phyloP scores from a whole-genome alignment of 2,888 invertebrate genomes.

The Drosophila eohydei region DNA sequence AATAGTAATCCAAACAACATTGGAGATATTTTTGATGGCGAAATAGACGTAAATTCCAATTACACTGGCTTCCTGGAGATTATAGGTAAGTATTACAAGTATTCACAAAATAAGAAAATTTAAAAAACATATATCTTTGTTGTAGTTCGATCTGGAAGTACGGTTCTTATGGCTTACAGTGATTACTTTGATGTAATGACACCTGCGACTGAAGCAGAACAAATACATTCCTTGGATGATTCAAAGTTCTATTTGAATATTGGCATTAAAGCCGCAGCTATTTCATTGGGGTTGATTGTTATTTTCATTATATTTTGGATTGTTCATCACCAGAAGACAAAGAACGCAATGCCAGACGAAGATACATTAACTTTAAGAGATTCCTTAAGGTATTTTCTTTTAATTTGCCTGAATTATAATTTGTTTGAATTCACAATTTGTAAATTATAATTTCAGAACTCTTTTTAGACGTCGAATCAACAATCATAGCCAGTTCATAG shows the following conservation, averaged over 20 bases:
- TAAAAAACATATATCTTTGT: not conserved
- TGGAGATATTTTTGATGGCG: slow-evolving; percentile 88
- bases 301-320: slow-evolving; percentile 88
- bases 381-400: slow-evolving; percentile 87
- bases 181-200: slow-evolving; percentile 90
- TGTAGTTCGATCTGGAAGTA: slow-evolving; percentile 80
- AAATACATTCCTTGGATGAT: slow-evolving; percentile 84
- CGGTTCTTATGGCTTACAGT: slow-evolving; percentile 89
- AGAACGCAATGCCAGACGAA: slow-evolving; percentile 88
- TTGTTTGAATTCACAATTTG: not conserved
- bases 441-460: slow-evolving; percentile 66
- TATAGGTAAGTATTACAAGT: slow-evolving; percentile 87
- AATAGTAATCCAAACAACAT: slow-evolving; percentile 21
- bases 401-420: not conserved
- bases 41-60: slow-evolving; percentile 90
- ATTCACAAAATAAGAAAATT: not conserved
- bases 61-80: slow-evolving; percentile 95
- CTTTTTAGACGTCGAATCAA: slow-evolving; percentile 84
- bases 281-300: slow-evolving; percentile 87
- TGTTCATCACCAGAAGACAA: slow-evolving; percentile 88
- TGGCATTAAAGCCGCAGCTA: slow-evolving; percentile 89
- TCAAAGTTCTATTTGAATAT: slow-evolving; percentile 86
- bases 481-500: slow-evolving; percentile 89
- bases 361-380: slow-evolving; percentile 89
- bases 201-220: slow-evolving; percentile 87